phyloP scores from a whole-genome alignment of 2,113 vertebrate genomes.

The Callospermophilus lateralis region DNA sequence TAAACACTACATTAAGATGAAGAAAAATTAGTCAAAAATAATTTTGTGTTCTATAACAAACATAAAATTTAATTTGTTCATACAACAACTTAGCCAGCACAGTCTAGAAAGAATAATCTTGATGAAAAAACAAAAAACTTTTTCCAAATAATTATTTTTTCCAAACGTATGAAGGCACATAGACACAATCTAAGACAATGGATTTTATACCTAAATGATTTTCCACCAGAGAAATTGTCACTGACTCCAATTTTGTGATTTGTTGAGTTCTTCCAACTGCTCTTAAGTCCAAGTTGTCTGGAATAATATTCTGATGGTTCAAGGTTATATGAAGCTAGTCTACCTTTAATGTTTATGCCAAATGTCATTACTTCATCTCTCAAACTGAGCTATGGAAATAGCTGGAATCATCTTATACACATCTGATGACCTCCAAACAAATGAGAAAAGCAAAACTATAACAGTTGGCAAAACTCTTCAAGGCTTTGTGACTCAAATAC shows the following conservation, averaged over 20 bases:
- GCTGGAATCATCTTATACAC: neutral
- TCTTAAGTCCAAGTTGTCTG: constrained; percentile 67
- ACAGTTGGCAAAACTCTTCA: neutral
- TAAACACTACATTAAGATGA: neutral
- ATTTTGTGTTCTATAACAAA: neutral
- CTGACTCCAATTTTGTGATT: constrained; percentile 35
- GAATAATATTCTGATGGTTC: constrained; percentile 68
- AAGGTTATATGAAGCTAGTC: constrained; percentile 14
- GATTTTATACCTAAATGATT: constrained; percentile 59
- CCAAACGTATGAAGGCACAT: constrained; percentile 34
- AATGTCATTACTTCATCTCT: constrained; percentile 75
- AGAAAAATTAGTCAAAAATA: neutral
- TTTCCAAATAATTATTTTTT: constrained; percentile 37
- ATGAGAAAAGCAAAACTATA: constrained; percentile 50
- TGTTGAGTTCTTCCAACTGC: constrained; percentile 59
- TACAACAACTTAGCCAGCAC: constrained; percentile 18
- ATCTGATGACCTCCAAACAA: constrained; percentile 54
- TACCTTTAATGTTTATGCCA: constrained; percentile 71
- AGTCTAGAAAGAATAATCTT: constrained; percentile 46
- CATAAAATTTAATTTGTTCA: neutral
- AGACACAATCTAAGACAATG: neutral
- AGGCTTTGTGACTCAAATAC: constrained; percentile 23
- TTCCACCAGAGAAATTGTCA: constrained; percentile 55
- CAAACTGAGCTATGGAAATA: constrained; percentile 66
- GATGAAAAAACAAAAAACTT: neutral